Base-by-base conservation (phyloP, 2,888 invertebrate species). In the Diploptera punctata region DNA sequence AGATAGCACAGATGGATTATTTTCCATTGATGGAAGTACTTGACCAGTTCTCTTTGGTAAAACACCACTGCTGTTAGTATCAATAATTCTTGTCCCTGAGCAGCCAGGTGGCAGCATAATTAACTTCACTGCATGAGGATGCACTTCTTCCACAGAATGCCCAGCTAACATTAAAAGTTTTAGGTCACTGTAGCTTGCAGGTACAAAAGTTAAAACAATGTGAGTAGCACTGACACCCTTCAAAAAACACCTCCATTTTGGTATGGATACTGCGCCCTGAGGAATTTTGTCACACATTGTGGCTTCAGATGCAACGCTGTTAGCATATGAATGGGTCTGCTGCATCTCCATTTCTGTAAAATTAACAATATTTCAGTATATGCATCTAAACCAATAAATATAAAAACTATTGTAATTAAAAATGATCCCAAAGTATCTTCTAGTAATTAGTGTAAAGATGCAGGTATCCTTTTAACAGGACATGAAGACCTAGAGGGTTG, bases 181-280 rank as follows among this genome's bases (percentile, higher is more conserved):
- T 9, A 81, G 74, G 67, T 82, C 81, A 44, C 85, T 83, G 77
- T 89, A 87, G 26, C 87, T 85, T 2, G 89, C 87, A 2, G 92
- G 91, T 29, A 91, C 79, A 76, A 92, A 86, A 13, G 90, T 90
- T 52, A 92, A 80, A 38, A 91, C 85, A 29, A 91, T 85, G 77
- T 90, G 89, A 0, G 87, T 87, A 7, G 85, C 81, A 33, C 87
- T 87, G 38, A 89, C 83, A 16, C 88, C 87, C 81, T 89, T 90
- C 31, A 91, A 84, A 78, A 88, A 91, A 80, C 91, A 92, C 70
- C 87, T 84, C 91, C 91, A 92, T 74, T 85, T 84, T 3, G 84
- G 82, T 72, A 61, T 31, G 18, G 26, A 10, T 19, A 19, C 9
- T n/a, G 49, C 19, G 38, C 29, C 61, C 7, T 29, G 47, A 4